phyloP scores from a whole-genome alignment of 1,140 invertebrate species.

The Caenorhabditis brenneri region DNA sequence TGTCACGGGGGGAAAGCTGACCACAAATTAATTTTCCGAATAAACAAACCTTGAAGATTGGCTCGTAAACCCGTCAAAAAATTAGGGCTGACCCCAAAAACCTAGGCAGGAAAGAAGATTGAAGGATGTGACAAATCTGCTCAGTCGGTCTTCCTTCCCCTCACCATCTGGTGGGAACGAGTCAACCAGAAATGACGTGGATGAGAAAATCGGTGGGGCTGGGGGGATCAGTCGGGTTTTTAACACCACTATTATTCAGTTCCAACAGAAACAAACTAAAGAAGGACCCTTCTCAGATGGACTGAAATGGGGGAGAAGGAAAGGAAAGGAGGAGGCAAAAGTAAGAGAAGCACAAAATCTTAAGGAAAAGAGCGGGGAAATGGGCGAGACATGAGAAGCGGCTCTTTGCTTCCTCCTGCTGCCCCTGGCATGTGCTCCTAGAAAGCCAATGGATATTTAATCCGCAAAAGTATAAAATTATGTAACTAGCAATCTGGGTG shows the following conservation, averaged over 20 bases:
- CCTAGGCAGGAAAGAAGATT: not conserved
- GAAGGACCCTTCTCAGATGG: not conserved
- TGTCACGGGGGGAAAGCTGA: too few relatives aligned
- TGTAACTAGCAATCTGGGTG: conserved; percentile 38
- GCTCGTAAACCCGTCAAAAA: too few relatives aligned
- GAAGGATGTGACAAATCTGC: not conserved
- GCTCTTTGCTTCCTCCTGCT: conserved; percentile 39
- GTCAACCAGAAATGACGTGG: not conserved
- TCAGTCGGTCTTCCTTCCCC: not conserved
- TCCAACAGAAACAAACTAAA: conserved; percentile 17
- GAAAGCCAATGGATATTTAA: conserved; percentile 43
- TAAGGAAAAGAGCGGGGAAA: conserved; percentile 21
- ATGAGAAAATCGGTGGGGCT: too few relatives aligned
- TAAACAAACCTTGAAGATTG: too few relatives aligned
- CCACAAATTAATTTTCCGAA: too few relatives aligned
- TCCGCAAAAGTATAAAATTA: conserved; percentile 44
- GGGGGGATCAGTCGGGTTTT: too few relatives aligned
- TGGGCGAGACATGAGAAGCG: conserved; percentile 36
- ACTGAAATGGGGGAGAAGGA: not conserved
- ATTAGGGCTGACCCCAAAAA: too few relatives aligned
- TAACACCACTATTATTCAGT: not conserved
- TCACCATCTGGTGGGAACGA: not conserved
- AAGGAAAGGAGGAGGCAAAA: conserved; percentile 8
- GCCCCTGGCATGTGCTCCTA: conserved; percentile 37
- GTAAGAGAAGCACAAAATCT: conserved; percentile 35